Percentiles rank a stretch among this genome's conserved stretches.
These are phyloP conservation scores for Tolypeutes matacus DNA, from an alignment of 2,797 vertebrate species.

Conservation along the genomic window DNA sequence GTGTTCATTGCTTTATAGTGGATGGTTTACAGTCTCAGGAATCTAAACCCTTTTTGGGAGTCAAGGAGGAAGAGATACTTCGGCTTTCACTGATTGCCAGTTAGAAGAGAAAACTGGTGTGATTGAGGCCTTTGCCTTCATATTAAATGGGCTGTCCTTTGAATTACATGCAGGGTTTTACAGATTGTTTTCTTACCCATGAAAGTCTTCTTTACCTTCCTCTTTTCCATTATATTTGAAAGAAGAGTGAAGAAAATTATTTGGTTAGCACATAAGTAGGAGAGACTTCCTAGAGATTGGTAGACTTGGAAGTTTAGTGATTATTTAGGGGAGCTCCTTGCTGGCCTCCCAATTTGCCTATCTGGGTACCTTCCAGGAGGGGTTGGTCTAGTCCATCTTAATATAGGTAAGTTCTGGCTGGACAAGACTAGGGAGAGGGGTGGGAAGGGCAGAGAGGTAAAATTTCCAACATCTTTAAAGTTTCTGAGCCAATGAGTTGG, in stretches of 20 bases:
- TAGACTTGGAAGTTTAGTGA: neutral
- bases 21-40: no score
- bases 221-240: slow-evolving; percentile 29
- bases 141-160: neutral
- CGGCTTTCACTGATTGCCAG: neutral
- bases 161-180: slow-evolving; percentile 23
- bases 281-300: neutral
- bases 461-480: neutral
- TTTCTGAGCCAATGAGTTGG: neutral
- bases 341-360: neutral
- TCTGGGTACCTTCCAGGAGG: neutral
- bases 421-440: neutral
- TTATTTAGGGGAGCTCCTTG: no score
- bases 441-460: neutral
- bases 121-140: slow-evolving; percentile 1
- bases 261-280: slow-evolving; percentile 18
- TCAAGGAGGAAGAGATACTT: neutral
- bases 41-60: neutral
- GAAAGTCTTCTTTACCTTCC: slow-evolving; percentile 2
- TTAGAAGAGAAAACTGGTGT: neutral
- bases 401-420: neutral
- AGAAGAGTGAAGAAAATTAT: neutral
- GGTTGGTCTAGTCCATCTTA: neutral
- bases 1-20: neutral
- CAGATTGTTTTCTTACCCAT: slow-evolving; percentile 26